A percentile compares a stretch with the other conserved stretches of the same genome.
Conservation (phyloP, 2,113 vertebrate genomes). For the Phaethornis superciliosus region DNA sequence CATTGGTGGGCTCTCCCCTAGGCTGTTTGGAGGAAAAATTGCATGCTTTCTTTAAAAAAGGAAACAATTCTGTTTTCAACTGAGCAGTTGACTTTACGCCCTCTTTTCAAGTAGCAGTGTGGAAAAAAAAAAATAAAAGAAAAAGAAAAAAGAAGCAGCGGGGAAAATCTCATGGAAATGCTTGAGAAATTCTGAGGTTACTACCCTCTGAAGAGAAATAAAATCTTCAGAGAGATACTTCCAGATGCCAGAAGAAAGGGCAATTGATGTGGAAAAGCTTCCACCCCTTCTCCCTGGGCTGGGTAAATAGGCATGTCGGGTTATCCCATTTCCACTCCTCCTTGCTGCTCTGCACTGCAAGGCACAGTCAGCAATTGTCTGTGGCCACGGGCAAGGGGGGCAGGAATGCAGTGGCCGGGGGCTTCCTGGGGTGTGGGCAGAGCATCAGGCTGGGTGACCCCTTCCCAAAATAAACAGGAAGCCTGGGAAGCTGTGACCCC, state of each 20-base stretch:
- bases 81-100: background rate
- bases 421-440: conserved; percentile 37
- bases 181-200: conserved; percentile 31
- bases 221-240: conserved; percentile 30
- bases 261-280: conserved; percentile 51
- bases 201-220: conserved; percentile 39
- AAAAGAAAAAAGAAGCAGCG: background rate
- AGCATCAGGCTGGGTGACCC: conserved; percentile 25
- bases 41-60: conserved; percentile 4
- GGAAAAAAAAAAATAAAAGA: background rate
- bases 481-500: conserved; percentile 54
- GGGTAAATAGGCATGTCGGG: conserved; percentile 50
- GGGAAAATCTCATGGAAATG: conserved; percentile 40
- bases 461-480: conserved; percentile 75
- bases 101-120: conserved; percentile 26
- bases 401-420: conserved; percentile 29
- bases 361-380: conserved; percentile 50
- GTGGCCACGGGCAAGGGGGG: background rate
- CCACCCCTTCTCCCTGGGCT: conserved; percentile 39
- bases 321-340: conserved; percentile 39
- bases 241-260: conserved; percentile 41
- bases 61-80: conserved; percentile 35
- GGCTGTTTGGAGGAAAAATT: conserved; percentile 12
- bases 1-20: background rate
- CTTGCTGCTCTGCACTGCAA: background rate